Conservation (phyloP, 2,888 invertebrate species). For the Copidosoma aretas region DNA sequence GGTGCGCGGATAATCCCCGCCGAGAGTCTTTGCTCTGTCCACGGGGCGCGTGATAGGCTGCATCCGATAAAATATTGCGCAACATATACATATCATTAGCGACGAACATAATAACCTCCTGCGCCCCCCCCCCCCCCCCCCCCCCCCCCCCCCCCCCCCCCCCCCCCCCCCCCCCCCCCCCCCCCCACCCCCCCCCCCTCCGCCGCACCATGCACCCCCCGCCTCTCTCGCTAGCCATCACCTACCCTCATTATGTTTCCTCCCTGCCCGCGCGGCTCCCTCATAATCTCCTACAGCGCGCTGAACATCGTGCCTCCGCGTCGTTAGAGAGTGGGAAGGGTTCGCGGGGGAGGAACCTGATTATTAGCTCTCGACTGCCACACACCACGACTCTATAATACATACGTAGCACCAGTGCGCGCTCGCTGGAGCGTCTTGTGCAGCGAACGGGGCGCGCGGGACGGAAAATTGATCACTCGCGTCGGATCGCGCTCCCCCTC, state of each 20-base stretch:
- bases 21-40: conserved; percentile 1
- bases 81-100: too few relatives aligned
- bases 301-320: background rate
- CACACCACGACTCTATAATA: background rate
- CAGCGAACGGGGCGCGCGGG: background rate
- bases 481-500: background rate
- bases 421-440: background rate
- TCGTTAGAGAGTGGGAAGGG: too few relatives aligned
- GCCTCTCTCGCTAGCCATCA: conserved; percentile 47
- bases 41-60: conserved; percentile 22
- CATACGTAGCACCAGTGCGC: background rate
- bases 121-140: too few relatives aligned
- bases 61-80: conserved; percentile 35
- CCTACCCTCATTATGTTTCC: too few relatives aligned
- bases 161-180: too few relatives aligned
- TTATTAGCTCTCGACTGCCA: background rate
- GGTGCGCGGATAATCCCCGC: conserved; percentile 13
- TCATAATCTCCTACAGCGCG: too few relatives aligned
- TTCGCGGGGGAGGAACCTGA: background rate
- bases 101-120: too few relatives aligned
- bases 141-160: background rate
- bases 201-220: conserved; percentile 32
- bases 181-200: too few relatives aligned
- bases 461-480: background rate
- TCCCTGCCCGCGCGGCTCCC: too few relatives aligned